phyloP scores from a whole-genome alignment of 2,113 vertebrate genomes.

The Petromus typicus region DNA sequence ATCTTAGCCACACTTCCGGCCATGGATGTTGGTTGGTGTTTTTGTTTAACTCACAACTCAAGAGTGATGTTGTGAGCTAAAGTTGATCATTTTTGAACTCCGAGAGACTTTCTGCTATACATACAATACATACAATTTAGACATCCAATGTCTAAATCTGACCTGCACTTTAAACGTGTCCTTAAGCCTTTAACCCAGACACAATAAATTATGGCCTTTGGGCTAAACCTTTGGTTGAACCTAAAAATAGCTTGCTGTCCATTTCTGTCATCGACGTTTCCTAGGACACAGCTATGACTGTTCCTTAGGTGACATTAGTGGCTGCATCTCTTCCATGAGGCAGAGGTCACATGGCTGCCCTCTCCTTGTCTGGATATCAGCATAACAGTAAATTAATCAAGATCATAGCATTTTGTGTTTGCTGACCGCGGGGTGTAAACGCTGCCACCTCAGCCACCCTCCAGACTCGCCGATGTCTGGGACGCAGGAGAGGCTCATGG shows the following conservation, averaged over 20 bases:
- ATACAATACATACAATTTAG: neutral
- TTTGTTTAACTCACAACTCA: constrained; percentile 5
- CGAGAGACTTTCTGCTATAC: neutral
- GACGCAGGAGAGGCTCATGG: neutral
- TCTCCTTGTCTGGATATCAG: neutral
- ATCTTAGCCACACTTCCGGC: neutral
- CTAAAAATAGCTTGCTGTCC: neutral
- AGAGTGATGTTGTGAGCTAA: constrained; percentile 14
- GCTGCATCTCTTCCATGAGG: neutral
- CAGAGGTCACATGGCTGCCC: neutral
- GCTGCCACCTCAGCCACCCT: neutral
- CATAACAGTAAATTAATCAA: neutral
- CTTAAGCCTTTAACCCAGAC: neutral
- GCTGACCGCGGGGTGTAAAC: neutral
- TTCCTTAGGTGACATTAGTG: neutral
- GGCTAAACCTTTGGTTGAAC: neutral
- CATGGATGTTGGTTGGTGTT: neutral
- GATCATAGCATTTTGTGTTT: neutral
- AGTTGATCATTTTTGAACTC: neutral
- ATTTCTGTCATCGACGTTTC: neutral
- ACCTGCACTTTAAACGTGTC: neutral
- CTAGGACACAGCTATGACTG: neutral
- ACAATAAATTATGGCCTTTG: neutral
- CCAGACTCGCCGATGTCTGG: neutral
- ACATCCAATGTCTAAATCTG: neutral